Evolutionary conservation across 2,888 invertebrate genomes (phyloP), one percentile per base, ranked within the genome.

Genomic region (Aspidiotus destructor): DNA sequence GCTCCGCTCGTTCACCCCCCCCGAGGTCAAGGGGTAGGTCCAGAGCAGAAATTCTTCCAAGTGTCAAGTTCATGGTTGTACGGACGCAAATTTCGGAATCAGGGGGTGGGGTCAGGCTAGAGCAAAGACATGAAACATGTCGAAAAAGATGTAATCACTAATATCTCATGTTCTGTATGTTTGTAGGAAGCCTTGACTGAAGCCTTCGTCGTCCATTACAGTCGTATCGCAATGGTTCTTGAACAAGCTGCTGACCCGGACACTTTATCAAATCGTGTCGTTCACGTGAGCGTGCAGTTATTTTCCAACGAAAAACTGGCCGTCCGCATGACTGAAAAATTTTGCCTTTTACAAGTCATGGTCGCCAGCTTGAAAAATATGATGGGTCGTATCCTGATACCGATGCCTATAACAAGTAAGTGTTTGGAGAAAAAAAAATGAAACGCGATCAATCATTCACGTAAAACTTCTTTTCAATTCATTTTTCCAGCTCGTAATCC

Each of bases 151-250:
- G 1, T 28, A 28, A 5, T 28, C 28, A 28, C 5, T 28, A 28
- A 28, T 28, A 28, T 28, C 2, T 28, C 28, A 28, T 28, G 8
- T 54, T 13, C 17, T 54, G 9, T 54, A 15, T 9, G 9, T 5
- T 64, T 41, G 17, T 55, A 65, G 65, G 44, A 93, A 76, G 89
- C 92, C 73, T 85, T 98, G 72, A 94, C 95, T 0, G 84, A 90
- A 72, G 92, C 95, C 8, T 97, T 98, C 80, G 95, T 97, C 71
- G 84, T 93, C 79, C 97, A 97, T 81, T 98, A 98, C 80, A 92
- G 92, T 72, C 85, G 95, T 74, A 94, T 96, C 74, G 92, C 95
- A 16, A 86, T 89, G 74, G 92, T 96, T 77, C 81, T 98, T 71
- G 91, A 92, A 76, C 84, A 85, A 75, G 89, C 91, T 0, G 81